A percentile compares a stretch with the other conserved stretches of the same genome.
Evolutionary conservation across 2,888 invertebrate species (phyloP).

Genomic region (Nomada fabriciana): DNA sequence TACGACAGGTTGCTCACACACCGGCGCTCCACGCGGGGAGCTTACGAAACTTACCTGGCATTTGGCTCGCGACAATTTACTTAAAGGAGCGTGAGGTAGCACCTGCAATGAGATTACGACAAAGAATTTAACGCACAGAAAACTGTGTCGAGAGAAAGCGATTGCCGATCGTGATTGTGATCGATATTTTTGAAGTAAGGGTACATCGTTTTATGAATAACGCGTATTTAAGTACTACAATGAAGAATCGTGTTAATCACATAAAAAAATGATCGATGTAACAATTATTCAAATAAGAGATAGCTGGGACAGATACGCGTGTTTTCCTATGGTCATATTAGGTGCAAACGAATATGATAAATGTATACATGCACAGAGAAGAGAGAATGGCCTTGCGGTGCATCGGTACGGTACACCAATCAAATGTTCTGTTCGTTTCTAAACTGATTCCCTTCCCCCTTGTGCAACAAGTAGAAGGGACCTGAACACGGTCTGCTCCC

Average conservation of each 20-base stretch:
- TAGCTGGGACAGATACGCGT: background rate
- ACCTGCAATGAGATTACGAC: conserved; percentile 60
- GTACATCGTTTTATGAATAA: conserved; percentile 16
- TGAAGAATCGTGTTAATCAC: no score
- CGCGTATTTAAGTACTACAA: background rate
- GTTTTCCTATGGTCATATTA: background rate
- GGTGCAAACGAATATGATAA: no score
- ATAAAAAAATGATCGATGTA: no score
- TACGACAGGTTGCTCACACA: conserved; percentile 66
- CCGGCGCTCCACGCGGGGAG: conserved; percentile 69
- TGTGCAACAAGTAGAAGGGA: background rate
- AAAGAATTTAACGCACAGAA: conserved; percentile 50
- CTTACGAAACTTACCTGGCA: conserved; percentile 67
- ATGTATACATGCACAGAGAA: no score
- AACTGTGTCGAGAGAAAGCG: conserved; percentile 58
- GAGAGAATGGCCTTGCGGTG: no score
- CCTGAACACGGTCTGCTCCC: background rate
- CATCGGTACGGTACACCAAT: background rate
- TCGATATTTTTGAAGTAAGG: conserved; percentile 12
- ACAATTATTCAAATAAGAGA: no score
- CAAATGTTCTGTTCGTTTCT: background rate
- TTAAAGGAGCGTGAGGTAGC: conserved; percentile 64
- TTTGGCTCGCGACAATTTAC: conserved; percentile 73
- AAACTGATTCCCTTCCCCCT: background rate
- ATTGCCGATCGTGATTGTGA: conserved; percentile 48